Evolutionary conservation across 2,888 invertebrate genomes (phyloP), one percentile per base, ranked within the genome.

Genomic region (Microctonus hyperodae): DNA sequence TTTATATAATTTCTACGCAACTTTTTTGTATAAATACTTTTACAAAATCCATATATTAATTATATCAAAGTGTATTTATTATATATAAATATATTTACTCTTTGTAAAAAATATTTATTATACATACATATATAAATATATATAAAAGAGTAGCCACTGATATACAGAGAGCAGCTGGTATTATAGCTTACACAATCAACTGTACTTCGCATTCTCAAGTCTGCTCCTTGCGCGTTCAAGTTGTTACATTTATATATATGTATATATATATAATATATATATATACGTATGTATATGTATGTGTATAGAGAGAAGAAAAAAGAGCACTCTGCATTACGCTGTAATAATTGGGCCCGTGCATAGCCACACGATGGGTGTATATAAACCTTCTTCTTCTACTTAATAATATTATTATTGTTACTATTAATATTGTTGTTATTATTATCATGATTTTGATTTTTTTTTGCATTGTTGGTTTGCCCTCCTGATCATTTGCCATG

Each of bases 321-420:
- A 37, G 37, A 37, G 37, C 44, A 16, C 33, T 35, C 7, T 33
- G 35, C 35, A 75, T 78, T 78, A 75, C 74, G 74, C 75, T 75
- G 20, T 56, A 56, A 75, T 79, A 78, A 77, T 79, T 78, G 77
- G 79, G 77, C 71, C 70, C 72, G 61, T 62, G 51, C 55, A 65
- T 57, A 61, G 53, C 28, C 23, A 53, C 25, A 28, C 53, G 51
- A 51, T 28, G 23, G 51, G 55, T 55, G 55, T 22, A 55, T 25
- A 55, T 55, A 55, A 28, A 31, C 16, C 16, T 44, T 16, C 16
- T 44, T 37, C 37, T 37, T 37, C 37, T 37, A 11, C 35, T 35
- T 35, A n/a, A n/a, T n/a, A n/a, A 7, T 28, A n/a, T n/a, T n/a
- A n/a, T n/a, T n/a, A n/a, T n/a, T n/a, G n/a, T n/a, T n/a, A n/a